Evolutionary conservation across 2,888 invertebrate genomes (phyloP).

Genomic region (Ichneumoninae sp.): DNA sequence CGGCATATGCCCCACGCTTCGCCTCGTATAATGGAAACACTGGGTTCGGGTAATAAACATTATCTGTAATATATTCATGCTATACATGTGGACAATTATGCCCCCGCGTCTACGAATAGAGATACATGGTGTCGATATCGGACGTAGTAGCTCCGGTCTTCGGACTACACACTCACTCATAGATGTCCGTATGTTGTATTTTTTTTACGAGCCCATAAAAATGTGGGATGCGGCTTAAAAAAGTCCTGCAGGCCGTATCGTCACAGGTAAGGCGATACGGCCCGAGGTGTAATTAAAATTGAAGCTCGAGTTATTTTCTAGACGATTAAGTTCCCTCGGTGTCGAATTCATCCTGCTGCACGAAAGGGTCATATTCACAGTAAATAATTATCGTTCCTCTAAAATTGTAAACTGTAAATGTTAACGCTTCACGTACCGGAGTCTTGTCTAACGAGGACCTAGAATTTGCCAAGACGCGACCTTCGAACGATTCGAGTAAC

Average conservation of each 20-base stretch:
- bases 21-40: constrained; percentile 30
- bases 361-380: background rate
- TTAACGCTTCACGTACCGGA: background rate
- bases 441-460: background rate
- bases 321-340: constrained; percentile 18
- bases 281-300: constrained; percentile 47
- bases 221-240: constrained; percentile 14
- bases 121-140: constrained; percentile 17
- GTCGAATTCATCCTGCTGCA: constrained; percentile 9
- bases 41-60: constrained; percentile 2
- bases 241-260: constrained; percentile 13
- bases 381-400: background rate
- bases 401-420: background rate
- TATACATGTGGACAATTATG: constrained; percentile 34
- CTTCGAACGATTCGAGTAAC: no score
- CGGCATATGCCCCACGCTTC: constrained; percentile 7
- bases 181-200: background rate
- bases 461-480: no score
- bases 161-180: background rate
- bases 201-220: constrained; percentile 36
- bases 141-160: constrained; percentile 1
- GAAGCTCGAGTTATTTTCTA: constrained; percentile 39
- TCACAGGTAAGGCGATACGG: constrained; percentile 35
- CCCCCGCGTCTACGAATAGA: constrained; percentile 33
- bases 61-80: constrained; percentile 58